phyloP scores from a whole-genome alignment of 2,113 vertebrate species.

The Tapirus terrestris region DNA sequence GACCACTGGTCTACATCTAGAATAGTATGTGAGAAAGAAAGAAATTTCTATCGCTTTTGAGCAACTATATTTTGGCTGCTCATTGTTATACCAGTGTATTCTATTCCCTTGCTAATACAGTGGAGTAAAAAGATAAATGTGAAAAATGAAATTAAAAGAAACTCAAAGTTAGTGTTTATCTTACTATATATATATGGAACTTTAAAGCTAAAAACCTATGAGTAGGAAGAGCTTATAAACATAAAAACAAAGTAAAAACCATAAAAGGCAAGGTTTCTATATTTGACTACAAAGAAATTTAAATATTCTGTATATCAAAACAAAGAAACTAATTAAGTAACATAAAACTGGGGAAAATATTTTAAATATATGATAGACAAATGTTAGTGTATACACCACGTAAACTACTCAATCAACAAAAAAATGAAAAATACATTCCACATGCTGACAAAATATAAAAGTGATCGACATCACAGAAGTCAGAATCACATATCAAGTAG shows the following conservation, averaged over 20 bases:
- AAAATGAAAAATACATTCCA: not conserved
- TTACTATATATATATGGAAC: not conserved
- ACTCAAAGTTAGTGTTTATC: not conserved
- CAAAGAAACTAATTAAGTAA: not conserved
- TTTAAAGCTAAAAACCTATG: not conserved
- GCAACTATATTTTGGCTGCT: not conserved
- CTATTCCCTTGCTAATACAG: not conserved
- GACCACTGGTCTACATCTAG: not conserved
- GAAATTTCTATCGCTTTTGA: not conserved
- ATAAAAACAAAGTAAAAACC: not conserved
- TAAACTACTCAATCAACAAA: not conserved
- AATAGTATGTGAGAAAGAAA: not conserved
- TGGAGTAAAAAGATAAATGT: not conserved
- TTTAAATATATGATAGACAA: not conserved
- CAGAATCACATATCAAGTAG: not conserved
- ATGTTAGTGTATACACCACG: not conserved
- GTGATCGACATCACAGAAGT: not conserved
- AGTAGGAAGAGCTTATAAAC: not conserved
- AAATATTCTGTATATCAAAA: not conserved
- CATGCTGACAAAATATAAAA: not conserved
- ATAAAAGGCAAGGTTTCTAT: not conserved
- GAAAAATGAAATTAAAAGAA: not conserved
- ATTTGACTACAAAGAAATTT: not conserved
- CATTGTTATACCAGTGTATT: not conserved
- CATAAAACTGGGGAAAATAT: not conserved